Base-by-base conservation (phyloP, 2,888 invertebrate genomes). In the Trilocha varians region DNA sequence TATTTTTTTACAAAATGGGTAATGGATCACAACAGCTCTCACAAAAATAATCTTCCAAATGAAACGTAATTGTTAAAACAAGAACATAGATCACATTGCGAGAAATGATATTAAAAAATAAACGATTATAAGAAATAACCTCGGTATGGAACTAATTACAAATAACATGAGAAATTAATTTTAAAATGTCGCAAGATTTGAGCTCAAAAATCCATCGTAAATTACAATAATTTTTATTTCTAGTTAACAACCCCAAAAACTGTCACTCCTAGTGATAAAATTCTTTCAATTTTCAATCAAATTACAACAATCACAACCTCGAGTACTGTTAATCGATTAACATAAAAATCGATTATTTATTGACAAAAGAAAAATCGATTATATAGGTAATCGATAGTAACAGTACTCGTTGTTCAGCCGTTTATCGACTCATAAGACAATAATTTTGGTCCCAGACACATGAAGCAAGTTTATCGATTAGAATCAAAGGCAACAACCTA, bases 1-100 rank as follows among this genome's bases (percentile, higher is more conserved):
- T 85, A 86, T 86, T 86, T 65, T n/a, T 80, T 83, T 83, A 86
- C 85, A 85, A 85, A 79, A 76, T 77, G 79, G 74, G 25, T 78
- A 73, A 79, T 71, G 72, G 75, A 74, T 80, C 80, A 82, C 79
- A 79, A 79, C 77, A 79, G 74, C 70, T 79, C 73, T 74, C 72
- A 76, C 73, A 75, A 75, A n/a, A 64, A 72, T 66, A 68, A 67
- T 68, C 62, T 64, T 70, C 68, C 61, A 75, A 68, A 74, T 69
- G 62, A 68, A 65, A 61, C 63, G 57, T 65, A 62, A 63, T 60
- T 57, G 69, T 71, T 74, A 77, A 69, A 68, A 67, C 38, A 25
- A 63, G 60, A 66, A 62, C 61, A 60, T 50, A 53, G 65, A 66
- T 55, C 53, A 62, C 54, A 60, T 65, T 53, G 51, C 61, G 14